Conservation (phyloP, 2,888 invertebrate species). For the Phytoseiulus persimilis region DNA sequence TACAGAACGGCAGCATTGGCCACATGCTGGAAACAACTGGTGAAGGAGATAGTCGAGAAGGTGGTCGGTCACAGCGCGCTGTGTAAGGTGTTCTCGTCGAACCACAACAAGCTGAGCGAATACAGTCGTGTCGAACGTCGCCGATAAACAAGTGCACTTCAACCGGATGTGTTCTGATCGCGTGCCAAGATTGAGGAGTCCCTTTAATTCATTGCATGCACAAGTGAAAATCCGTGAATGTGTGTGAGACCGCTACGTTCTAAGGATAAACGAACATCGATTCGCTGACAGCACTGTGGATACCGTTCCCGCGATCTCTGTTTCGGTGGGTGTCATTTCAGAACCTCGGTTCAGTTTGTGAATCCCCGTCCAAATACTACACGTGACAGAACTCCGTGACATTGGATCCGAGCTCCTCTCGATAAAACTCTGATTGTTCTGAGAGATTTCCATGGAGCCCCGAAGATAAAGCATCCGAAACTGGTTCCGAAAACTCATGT, state of each 20-base stretch:
- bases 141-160: neutral
- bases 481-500: no score
- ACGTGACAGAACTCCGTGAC: no score
- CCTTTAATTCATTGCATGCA: no score
- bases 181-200: no score
- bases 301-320: neutral
- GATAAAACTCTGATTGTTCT: no score
- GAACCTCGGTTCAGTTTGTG: neutral
- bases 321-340: neutral
- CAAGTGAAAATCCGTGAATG: neutral
- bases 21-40: neutral
- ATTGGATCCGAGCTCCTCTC: no score
- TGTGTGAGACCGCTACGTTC: neutral
- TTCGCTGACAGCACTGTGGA: neutral
- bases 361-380: no score
- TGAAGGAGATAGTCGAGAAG: neutral
- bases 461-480: no score
- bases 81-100: neutral
- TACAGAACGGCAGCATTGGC: neutral
- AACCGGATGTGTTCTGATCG: neutral
- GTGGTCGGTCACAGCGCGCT: neutral
- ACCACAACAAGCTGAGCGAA: neutral
- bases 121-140: neutral
- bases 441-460: no score
- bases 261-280: neutral